Conservation (phyloP, 2,888 invertebrate genomes). For the Ornithoptera priamus region DNA sequence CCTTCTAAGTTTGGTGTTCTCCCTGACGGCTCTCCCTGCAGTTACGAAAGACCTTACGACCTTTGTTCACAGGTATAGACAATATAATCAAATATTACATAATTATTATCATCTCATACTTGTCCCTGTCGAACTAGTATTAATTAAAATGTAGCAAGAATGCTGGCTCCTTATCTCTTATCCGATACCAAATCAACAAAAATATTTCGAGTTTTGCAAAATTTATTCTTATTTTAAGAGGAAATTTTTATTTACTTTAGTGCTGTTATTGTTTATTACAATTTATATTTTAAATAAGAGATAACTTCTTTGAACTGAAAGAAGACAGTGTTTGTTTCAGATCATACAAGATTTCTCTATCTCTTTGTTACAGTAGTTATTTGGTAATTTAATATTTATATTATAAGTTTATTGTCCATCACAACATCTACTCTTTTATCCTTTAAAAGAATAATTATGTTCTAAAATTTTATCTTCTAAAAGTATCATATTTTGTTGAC, state of each 20-base stretch:
- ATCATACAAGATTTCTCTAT: too few species aligned
- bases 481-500: background rate
- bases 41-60: slow-evolving; percentile 64
- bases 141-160: too few species aligned
- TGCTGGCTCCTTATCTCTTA: too few species aligned
- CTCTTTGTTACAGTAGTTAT: too few species aligned
- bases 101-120: background rate
- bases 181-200: too few species aligned
- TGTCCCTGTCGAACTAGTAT: background rate
- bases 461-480: too few species aligned
- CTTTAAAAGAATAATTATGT: too few species aligned
- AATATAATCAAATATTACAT: background rate
- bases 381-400: too few species aligned
- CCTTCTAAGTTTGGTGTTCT: slow-evolving; percentile 56
- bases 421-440: too few species aligned
- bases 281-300: background rate
- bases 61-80: slow-evolving; percentile 64
- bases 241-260: background rate
- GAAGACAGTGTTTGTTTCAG: too few species aligned
- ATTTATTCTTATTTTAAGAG: background rate
- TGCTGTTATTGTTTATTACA: background rate
- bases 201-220: background rate
- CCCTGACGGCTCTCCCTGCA: slow-evolving; percentile 67
- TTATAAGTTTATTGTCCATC: too few species aligned
- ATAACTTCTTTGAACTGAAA: too few species aligned